Base-by-base conservation (phyloP, 2,888 invertebrate genomes). In the Hydroisotoma schaefferi region DNA sequence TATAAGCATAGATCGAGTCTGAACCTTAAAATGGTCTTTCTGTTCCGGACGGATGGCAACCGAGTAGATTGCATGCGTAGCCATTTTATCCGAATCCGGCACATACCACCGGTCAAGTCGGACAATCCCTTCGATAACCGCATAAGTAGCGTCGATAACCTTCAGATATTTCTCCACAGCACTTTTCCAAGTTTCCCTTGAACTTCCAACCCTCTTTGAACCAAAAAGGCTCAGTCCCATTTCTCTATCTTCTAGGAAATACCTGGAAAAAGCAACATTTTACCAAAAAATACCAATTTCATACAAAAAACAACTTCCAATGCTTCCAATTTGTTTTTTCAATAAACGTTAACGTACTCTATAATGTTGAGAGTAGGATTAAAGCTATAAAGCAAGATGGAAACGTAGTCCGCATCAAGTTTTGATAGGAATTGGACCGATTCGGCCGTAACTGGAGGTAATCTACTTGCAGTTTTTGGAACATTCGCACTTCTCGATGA, bases 31-130 rank as follows among this genome's bases (percentile, higher is more conserved):
- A 38, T 33, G 2, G 22, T 48, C 33, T 40, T 57, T 65, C 10
- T 52, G 28, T 2, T 69, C 61, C 10, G 48, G 49, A 8, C 27
- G 25, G 27, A 70, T 55, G 1, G 57, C 44, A 0, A 67, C 58
- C 6, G 61, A 53, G 40, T 61, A 63, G 15, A 66, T 54, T 10
- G 61, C 63, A 54, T 71, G 71, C 23, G 59, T 46, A 22, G 61
- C 27, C 59, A 69, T 62, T 40, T 63, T 56, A 3, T 61, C 62
- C 18, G 44, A 46, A 15, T 57, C 66, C 1, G 71, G 71, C 8
- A 65, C 66, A 38, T 62, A 64, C 59, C 64, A 68, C 8, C 69
- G 28, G 49, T 71, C 69, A 38, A 71, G 23, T 18, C 69, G 48
- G 23, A 46, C 26, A 6, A 46, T 46, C 10, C 46, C 46, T 40